Conservation (phyloP, 2,797 vertebrate species). For the Mycteria americana region DNA sequence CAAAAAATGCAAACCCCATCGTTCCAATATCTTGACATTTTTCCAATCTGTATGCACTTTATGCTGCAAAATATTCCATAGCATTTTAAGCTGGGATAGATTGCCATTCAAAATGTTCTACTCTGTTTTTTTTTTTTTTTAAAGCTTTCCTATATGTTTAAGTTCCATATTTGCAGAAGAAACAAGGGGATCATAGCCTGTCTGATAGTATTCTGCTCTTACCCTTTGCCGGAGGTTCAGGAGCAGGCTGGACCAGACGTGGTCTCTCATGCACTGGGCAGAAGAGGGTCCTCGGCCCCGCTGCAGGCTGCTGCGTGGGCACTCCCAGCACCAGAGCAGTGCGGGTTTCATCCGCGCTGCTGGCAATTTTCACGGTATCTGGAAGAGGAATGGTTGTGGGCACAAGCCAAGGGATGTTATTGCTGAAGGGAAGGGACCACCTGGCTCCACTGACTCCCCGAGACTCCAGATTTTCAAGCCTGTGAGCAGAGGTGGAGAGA, state of each 20-base stretch:
- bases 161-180: background rate
- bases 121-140: background rate
- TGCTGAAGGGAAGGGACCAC: background rate
- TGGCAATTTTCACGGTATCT: background rate
- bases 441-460: background rate
- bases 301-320: background rate
- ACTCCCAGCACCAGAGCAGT: background rate
- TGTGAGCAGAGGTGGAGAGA: background rate
- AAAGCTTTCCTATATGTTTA: background rate
- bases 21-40: background rate
- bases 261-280: background rate
- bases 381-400: background rate
- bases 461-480: background rate
- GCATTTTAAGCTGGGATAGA: background rate
- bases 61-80: background rate
- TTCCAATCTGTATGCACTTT: background rate
- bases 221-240: background rate
- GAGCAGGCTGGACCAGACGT: background rate
- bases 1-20: background rate
- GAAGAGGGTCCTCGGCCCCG: background rate
- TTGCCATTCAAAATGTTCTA: background rate
- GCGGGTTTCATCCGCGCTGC: background rate
- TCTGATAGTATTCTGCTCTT: background rate
- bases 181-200: background rate
- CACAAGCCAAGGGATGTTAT: background rate